Evolutionary conservation across 2,797 vertebrate genomes (phyloP).

Genomic region (Tauraco hartlaubi): DNA sequence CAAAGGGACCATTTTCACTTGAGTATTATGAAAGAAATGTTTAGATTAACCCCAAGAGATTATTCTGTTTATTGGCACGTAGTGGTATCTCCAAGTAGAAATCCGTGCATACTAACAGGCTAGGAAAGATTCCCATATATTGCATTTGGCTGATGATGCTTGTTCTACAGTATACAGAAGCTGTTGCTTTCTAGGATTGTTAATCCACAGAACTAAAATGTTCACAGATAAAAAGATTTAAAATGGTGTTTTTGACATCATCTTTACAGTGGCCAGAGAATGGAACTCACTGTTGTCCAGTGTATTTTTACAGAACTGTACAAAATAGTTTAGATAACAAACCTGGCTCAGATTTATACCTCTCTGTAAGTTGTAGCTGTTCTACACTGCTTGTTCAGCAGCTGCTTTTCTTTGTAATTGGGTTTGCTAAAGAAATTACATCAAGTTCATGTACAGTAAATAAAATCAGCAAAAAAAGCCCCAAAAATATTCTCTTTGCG

Average conservation of each 20-base stretch:
- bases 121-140: not conserved
- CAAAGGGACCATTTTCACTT: not conserved
- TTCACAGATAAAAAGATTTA: not conserved
- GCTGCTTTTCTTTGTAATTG: not conserved
- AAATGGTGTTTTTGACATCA: not conserved
- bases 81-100: not conserved
- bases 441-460: not conserved
- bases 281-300: not conserved
- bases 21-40: not conserved
- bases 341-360: not conserved
- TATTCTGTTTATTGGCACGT: not conserved
- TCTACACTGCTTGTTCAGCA: not conserved
- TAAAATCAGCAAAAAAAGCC: not conserved
- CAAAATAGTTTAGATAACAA: not conserved
- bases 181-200: not conserved
- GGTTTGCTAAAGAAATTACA: not conserved
- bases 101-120: not conserved
- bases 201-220: not conserved
- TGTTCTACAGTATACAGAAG: not conserved
- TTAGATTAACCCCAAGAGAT: not conserved
- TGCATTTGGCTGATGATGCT: not conserved
- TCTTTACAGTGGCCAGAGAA: not conserved
- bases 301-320: not conserved
- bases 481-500: not conserved
- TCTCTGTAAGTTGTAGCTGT: not conserved